Conservation (phyloP, 2,888 invertebrate genomes). For the Lacanobia wlatinum region DNA sequence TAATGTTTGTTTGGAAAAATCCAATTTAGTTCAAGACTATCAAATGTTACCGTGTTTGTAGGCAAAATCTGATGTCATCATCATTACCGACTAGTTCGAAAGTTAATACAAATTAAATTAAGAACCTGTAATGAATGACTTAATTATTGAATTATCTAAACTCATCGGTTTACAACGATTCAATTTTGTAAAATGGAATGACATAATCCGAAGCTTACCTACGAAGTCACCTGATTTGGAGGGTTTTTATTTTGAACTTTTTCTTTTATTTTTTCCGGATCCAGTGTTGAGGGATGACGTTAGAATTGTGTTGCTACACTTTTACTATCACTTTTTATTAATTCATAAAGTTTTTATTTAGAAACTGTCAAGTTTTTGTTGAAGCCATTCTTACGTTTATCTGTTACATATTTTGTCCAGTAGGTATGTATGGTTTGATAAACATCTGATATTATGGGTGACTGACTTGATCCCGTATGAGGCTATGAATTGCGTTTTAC, state of each 20-base stretch:
- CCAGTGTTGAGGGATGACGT: not conserved
- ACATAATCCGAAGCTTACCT: not conserved
- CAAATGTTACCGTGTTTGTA: not conserved
- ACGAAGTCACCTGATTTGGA: not conserved
- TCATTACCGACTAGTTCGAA: too few relatives aligned
- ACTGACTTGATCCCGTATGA: slow-evolving; percentile 1
- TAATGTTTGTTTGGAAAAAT: not conserved
- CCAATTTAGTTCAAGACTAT: not conserved
- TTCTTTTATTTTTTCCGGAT: not conserved
- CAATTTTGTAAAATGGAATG: slow-evolving; percentile 23
- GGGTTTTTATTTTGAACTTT: too few relatives aligned
- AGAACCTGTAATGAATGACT: slow-evolving; percentile 7
- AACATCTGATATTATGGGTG: too few relatives aligned
- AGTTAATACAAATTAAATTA: slow-evolving; percentile 34
- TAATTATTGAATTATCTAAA: slow-evolving; percentile 23
- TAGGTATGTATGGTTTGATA: slow-evolving; percentile 34
- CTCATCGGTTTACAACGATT: too few relatives aligned
- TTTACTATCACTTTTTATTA: not conserved
- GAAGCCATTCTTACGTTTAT: slow-evolving; percentile 43
- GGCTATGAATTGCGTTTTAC: slow-evolving; percentile 4
- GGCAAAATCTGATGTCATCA: too few relatives aligned
- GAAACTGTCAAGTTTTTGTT: too few relatives aligned
- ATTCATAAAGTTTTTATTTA: too few relatives aligned
- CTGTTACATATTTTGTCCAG: not conserved
- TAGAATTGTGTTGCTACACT: slow-evolving; percentile 2